These are phyloP conservation scores for Nerophis lumbriciformis DNA, from an alignment of 2,113 vertebrate species.

Conservation along the genomic window DNA sequence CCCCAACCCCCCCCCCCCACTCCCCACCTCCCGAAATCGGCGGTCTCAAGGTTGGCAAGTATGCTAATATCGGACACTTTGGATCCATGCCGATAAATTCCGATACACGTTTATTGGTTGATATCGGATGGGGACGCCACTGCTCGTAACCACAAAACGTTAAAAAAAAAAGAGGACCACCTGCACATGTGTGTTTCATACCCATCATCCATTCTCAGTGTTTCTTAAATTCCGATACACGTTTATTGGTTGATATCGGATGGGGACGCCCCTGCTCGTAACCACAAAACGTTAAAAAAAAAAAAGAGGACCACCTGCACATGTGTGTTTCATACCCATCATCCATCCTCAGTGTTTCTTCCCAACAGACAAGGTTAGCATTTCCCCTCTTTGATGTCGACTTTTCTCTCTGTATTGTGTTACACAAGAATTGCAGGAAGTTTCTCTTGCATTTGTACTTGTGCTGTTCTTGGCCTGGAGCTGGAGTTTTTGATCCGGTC, in stretches of 20 bases:
- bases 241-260: too few relatives aligned
- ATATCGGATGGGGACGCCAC: too few relatives aligned
- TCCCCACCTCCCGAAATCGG: too few relatives aligned
- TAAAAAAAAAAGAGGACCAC: too few relatives aligned
- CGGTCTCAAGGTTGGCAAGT: too few relatives aligned
- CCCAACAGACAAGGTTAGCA: conserved; percentile 79
- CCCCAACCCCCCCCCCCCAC: too few relatives aligned
- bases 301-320: background rate
- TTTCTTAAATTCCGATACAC: background rate
- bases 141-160: too few relatives aligned
- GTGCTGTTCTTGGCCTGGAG: conserved; percentile 23
- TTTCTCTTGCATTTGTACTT: conserved; percentile 23
- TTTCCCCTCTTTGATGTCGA: conserved; percentile 62
- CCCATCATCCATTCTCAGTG: background rate
- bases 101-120: too few relatives aligned
- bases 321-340: conserved; percentile 12
- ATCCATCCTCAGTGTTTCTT: background rate
- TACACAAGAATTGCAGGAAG: conserved; percentile 9
- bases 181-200: background rate
- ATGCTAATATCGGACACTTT: too few relatives aligned
- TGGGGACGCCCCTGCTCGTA: too few relatives aligned
- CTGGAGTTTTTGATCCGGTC: conserved; percentile 33
- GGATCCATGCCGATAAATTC: too few relatives aligned
- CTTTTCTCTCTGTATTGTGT: conserved; percentile 11
- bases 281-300: too few relatives aligned